Conservation (phyloP, 2,888 invertebrate genomes). For the Noctua fimbriata region DNA sequence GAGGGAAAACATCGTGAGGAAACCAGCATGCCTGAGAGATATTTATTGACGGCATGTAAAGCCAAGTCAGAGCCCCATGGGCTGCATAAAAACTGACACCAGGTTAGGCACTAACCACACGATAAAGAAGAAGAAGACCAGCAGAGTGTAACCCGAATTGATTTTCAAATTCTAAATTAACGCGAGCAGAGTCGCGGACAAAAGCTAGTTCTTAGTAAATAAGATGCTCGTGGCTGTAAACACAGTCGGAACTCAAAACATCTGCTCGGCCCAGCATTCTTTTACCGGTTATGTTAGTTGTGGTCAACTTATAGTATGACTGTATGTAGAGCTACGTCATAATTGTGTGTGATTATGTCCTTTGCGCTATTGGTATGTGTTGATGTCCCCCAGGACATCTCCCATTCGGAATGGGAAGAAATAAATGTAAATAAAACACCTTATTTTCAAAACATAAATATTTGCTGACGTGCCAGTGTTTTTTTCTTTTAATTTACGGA, state of each 20-base stretch:
- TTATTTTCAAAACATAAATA: not conserved
- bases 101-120: too few species aligned
- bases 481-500: not conserved
- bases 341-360: not conserved
- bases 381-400: not conserved
- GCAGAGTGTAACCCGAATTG: too few species aligned
- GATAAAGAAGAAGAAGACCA: too few species aligned
- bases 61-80: too few species aligned
- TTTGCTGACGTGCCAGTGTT: not conserved
- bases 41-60: too few species aligned
- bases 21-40: too few species aligned
- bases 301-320: not conserved
- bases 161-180: too few species aligned
- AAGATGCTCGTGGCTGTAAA: slow-evolving; percentile 9
- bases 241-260: slow-evolving; percentile 20
- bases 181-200: too few species aligned
- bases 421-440: not conserved
- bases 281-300: slow-evolving; percentile 31
- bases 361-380: not conserved
- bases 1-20: too few species aligned
- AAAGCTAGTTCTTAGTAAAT: slow-evolving; percentile 5
- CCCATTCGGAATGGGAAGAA: not conserved
- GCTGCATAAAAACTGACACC: too few species aligned
- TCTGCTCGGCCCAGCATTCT: slow-evolving; percentile 37
- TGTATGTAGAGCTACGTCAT: slow-evolving; percentile 20